Percentiles rank a stretch among this genome's conserved stretches.
Evolutionary conservation across 2,888 invertebrate species (phyloP).

Genomic region (Caenorhabditis sp.): DNA sequence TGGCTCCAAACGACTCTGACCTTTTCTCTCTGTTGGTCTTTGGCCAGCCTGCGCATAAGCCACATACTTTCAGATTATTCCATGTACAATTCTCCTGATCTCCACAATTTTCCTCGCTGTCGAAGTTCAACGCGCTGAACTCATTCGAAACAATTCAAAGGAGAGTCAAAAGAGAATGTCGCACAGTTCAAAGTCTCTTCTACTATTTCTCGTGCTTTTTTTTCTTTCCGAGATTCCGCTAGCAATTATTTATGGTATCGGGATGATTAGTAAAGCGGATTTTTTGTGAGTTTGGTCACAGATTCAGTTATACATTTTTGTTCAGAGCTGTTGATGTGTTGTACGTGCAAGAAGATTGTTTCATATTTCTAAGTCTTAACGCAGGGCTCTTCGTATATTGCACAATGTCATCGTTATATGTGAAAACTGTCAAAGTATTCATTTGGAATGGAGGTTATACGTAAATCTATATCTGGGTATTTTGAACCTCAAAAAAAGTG

Average conservation of each 20-base stretch:
- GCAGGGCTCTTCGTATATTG: neutral
- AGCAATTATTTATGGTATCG: slow-evolving; percentile 5
- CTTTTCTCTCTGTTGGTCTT: too few relatives aligned
- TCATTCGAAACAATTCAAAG: neutral
- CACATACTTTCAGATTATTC: slow-evolving; percentile 7
- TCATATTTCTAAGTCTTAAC: neutral
- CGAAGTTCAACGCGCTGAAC: neutral
- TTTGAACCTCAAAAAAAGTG: too few relatives aligned
- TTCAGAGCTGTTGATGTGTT: neutral
- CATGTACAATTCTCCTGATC: neutral
- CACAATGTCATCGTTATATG: neutral
- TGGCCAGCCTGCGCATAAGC: too few relatives aligned
- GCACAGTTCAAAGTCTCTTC: neutral
- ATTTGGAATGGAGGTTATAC: neutral
- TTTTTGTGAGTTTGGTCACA: slow-evolving; percentile 8
- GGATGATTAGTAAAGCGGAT: slow-evolving; percentile 7
- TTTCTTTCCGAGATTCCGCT: slow-evolving; percentile 5
- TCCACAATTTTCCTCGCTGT: slow-evolving; percentile 5
- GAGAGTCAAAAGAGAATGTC: neutral
- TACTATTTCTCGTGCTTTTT: slow-evolving; percentile 4
- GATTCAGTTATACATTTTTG: too few relatives aligned
- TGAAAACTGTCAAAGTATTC: neutral
- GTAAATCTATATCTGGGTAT: too few relatives aligned
- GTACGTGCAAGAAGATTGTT: neutral
- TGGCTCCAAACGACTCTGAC: too few relatives aligned